Evolutionary conservation across 2,797 vertebrate genomes (phyloP).

Genomic region (Bradypodion ventrale): DNA sequence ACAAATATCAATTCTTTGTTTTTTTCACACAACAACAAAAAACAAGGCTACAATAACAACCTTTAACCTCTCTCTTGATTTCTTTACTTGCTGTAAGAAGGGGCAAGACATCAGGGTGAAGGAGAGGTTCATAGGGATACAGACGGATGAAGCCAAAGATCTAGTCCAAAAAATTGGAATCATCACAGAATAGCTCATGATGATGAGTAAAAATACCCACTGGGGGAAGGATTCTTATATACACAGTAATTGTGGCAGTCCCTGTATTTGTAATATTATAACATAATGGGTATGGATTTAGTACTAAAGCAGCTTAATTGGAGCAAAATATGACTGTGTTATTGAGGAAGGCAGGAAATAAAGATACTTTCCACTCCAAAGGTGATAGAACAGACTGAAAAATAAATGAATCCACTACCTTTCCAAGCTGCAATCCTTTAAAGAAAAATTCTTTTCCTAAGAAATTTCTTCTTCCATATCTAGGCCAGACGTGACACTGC

Average conservation of each 20-base stretch:
- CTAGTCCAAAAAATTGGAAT: not conserved
- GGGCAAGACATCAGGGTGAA: not conserved
- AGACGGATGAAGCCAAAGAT: not conserved
- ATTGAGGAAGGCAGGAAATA: not conserved
- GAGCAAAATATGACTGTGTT: not conserved
- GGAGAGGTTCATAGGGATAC: not conserved
- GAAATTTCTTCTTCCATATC: no score
- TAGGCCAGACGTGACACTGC: no score
- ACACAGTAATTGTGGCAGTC: not conserved
- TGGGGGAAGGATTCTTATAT: not conserved
- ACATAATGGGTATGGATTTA: not conserved
- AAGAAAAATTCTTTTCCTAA: constrained; percentile 6
- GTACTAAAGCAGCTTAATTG: not conserved
- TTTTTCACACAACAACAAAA: no score
- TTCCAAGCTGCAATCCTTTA: not conserved
- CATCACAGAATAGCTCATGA: not conserved
- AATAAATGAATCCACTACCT: not conserved
- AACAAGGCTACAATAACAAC: no score
- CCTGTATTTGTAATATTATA: not conserved
- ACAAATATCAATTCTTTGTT: not conserved
- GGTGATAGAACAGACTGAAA: not conserved
- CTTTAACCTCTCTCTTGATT: not conserved
- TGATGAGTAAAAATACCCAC: not conserved
- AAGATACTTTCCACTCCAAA: not conserved
- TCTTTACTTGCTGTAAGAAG: not conserved